Evolutionary conservation across 2,113 vertebrate species (phyloP), one percentile per base, ranked within the genome.

Genomic region (Engraulis encrasicolus): DNA sequence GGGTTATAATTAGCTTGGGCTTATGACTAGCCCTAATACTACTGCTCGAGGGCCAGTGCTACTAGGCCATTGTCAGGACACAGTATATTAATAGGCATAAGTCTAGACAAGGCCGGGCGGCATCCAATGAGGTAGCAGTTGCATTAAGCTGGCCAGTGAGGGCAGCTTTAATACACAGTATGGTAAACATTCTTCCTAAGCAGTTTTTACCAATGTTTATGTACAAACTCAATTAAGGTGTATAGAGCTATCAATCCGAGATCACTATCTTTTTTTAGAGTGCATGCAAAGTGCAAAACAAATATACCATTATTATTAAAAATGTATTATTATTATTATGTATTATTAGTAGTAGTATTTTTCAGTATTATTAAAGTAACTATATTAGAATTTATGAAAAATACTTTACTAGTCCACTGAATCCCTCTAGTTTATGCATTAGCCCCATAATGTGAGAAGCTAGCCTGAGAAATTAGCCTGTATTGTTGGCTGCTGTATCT

Each of bases 41-140:
- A 74, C 27, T 74, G 9, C 66, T 74, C 34, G 12, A n/a, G n/a
- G n/a, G 0, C 66, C 66, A 34, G 15, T 74, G 66, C 34, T 74
- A 74, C 66, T 66, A 66, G 58, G 58, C 58, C 58, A 66, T 66
- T 66, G 58, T 31, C 58, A 66, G 58, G 23, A 31, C 31, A 74
- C 23, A 34, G 66, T 74, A 74, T 74, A 74, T 74, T 74, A 74
- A 74, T 74, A 74, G 66, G 27, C 27, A 74, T 36, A 74, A 31
- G 66, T 74, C 23, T 74, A 74, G 66, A 74, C 66, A 34, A 34
- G 27, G 2, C 12, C 27, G 4, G 2, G 31, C 27, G 4, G 31
- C 66, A 74, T 74, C 66, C 23, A 17, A 31, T 74, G 9, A 17
- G 2, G 66, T 15, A 27, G 23, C 61, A 74, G 17, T 6, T 17